A percentile compares a stretch with the other conserved stretches of the same genome.
Conservation (phyloP, 1,140 invertebrate species). For the Drosophila trapezifrons region DNA sequence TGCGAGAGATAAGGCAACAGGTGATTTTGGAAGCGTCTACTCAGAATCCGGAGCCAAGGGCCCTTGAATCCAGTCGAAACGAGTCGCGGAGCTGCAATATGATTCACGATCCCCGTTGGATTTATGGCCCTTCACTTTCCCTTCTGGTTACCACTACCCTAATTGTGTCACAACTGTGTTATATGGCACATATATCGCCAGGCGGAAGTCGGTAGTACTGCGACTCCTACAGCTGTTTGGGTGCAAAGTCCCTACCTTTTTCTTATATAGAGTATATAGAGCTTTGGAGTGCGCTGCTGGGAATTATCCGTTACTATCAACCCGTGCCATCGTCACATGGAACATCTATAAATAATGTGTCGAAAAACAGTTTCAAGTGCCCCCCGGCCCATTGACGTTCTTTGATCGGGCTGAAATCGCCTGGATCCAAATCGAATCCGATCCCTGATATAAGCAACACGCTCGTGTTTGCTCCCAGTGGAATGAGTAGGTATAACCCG, state of each 20-base stretch:
- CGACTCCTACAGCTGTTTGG: constrained; percentile 26
- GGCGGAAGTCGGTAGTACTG: constrained; percentile 25
- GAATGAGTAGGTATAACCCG: background rate
- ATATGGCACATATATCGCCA: constrained; percentile 10
- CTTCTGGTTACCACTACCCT: background rate
- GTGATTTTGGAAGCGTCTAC: background rate
- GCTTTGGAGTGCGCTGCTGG: background rate
- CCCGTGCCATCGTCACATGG: constrained; percentile 23
- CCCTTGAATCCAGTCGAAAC: constrained; percentile 6
- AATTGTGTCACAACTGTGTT: background rate
- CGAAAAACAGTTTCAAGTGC: constrained; percentile 45
- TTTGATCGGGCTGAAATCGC: constrained; percentile 10
- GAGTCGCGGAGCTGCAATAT: background rate
- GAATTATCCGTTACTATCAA: constrained; percentile 49
- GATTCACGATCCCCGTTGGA: constrained; percentile 14
- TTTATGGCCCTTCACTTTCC: constrained; percentile 32
- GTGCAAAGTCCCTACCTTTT: constrained; percentile 19
- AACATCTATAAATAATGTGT: constrained; percentile 49
- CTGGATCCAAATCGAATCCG: background rate
- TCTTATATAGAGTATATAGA: background rate
- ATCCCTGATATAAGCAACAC: constrained; percentile 25
- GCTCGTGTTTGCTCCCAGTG: background rate
- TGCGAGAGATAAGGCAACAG: constrained; percentile 10
- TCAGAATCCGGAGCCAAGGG: background rate
- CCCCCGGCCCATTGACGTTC: constrained; percentile 25